Percentiles rank a stretch among this genome's conserved stretches.
These are phyloP conservation scores for Silurus meridionalis DNA, from an alignment of 2,113 vertebrate genomes.

Conservation along the genomic window DNA sequence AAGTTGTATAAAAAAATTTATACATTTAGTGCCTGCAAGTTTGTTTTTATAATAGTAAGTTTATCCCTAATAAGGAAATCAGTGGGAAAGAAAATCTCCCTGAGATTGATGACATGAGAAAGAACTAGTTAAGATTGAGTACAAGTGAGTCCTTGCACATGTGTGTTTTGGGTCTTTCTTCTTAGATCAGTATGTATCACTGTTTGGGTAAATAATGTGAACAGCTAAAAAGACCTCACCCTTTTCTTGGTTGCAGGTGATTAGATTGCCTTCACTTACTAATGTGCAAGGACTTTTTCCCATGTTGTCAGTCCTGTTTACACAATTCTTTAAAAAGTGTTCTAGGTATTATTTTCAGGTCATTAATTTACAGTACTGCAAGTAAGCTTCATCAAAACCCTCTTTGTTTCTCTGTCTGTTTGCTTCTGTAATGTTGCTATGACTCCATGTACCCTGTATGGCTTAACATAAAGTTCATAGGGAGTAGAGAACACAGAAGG, in stretches of 20 bases:
- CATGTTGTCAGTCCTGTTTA: not conserved
- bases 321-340: not conserved
- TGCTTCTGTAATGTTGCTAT: not conserved
- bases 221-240: not conserved
- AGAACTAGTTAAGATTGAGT: no score
- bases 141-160: not conserved
- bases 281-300: not conserved
- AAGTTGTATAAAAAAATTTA: no score
- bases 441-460: not conserved
- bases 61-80: no score
- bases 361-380: not conserved
- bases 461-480: not conserved
- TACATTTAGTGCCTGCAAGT: no score
- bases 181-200: not conserved
- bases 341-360: not conserved
- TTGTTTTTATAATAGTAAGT: no score
- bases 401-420: not conserved
- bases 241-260: not conserved
- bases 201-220: not conserved
- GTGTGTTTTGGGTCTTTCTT: not conserved
- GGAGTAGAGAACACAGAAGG: not conserved
- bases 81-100: no score
- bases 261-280: not conserved
- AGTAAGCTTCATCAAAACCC: not conserved
- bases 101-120: no score